phyloP scores from a whole-genome alignment of 2,888 invertebrate genomes.

The Pherbina coryleti region DNA sequence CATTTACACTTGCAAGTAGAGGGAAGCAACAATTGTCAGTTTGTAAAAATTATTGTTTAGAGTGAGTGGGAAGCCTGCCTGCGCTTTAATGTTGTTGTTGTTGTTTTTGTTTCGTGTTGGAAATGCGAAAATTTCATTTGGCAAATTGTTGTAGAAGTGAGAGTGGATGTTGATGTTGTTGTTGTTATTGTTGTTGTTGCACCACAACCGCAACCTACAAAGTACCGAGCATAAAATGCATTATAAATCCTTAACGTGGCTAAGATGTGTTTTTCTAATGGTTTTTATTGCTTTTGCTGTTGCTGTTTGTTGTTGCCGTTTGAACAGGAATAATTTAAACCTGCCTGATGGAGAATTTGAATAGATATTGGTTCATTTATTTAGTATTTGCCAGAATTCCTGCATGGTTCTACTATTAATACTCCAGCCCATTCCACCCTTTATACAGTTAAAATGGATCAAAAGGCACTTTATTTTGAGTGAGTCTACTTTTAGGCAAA shows the following conservation, averaged over 20 bases:
- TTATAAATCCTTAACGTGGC: slow-evolving; percentile 27
- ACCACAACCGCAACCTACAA: slow-evolving; percentile 4
- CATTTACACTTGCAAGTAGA: not conserved
- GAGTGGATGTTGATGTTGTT: not conserved
- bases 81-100: not conserved
- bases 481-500: not conserved
- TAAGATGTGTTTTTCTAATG: slow-evolving; percentile 12
- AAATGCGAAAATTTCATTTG: slow-evolving; percentile 31
- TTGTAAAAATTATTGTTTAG: slow-evolving; percentile 1
- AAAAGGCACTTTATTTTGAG: slow-evolving; percentile 15
- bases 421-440: not conserved
- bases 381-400: not conserved
- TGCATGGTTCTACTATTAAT: not conserved
- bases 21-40: slow-evolving; percentile 14
- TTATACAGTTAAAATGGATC: not conserved
- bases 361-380: slow-evolving; percentile 26
- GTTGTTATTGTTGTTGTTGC: not conserved
- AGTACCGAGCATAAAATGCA: slow-evolving; percentile 25
- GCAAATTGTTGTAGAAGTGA: slow-evolving; percentile 18
- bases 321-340: not conserved
- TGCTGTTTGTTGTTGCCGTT: not conserved
- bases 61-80: not conserved
- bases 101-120: not conserved
- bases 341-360: not conserved
- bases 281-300: not conserved